These are phyloP conservation scores for Anoplopoma fimbria DNA, from an alignment of 2,113 vertebrate genomes.

Conservation along the genomic window DNA sequence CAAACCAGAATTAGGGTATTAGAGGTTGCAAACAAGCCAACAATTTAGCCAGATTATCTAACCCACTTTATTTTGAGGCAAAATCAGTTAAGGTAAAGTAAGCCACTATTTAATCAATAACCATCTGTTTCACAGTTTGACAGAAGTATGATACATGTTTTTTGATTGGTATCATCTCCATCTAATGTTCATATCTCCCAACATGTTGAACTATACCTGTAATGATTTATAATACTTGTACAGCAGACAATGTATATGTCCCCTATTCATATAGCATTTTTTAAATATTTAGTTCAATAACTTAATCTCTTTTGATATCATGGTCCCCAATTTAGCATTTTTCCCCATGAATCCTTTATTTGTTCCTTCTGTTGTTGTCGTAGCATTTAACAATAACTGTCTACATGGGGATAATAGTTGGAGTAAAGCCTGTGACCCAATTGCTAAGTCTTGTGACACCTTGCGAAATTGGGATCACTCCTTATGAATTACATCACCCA, in stretches of 20 bases:
- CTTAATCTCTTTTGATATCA: neutral
- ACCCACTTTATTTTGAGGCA: too few species aligned
- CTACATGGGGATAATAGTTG: neutral
- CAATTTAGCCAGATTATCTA: neutral
- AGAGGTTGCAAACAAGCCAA: neutral
- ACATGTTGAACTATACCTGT: neutral
- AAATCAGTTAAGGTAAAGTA: neutral
- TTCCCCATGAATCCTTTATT: neutral
- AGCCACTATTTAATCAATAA: neutral
- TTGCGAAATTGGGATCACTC: conserved; percentile 57
- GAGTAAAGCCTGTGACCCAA: conserved; percentile 51
- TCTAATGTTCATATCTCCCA: neutral
- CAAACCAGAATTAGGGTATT: neutral
- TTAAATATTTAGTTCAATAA: neutral
- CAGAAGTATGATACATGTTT: neutral
- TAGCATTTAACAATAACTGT: conserved; percentile 5
- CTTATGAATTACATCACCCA: conserved; percentile 60
- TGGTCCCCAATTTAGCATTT: neutral
- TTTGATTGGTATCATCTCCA: neutral
- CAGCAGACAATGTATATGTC: neutral
- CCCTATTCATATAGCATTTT: neutral
- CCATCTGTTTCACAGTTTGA: neutral
- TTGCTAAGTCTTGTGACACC: conserved; percentile 34
- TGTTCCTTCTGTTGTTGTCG: neutral
- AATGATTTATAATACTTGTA: neutral